Percentiles rank a stretch among this genome's conserved stretches.
phyloP scores from a whole-genome alignment of 2,888 invertebrate species.

The Himalopsyche japonica region DNA sequence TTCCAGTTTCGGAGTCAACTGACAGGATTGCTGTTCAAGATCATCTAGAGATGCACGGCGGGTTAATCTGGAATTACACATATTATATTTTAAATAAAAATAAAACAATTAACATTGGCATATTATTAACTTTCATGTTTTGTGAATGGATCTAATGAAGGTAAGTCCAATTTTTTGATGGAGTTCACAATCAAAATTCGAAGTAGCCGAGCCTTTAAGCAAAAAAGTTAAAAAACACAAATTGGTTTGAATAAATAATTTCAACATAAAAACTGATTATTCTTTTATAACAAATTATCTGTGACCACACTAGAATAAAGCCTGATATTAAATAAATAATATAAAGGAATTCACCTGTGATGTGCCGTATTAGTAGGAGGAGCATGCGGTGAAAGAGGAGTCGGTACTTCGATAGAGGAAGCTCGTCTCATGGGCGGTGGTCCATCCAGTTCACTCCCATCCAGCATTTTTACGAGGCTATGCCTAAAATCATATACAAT shows the following conservation, averaged over 20 bases:
- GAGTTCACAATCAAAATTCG: no score
- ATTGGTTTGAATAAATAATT: no score
- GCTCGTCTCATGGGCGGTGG: slow-evolving; percentile 70
- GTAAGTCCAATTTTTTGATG: no score
- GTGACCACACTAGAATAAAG: no score
- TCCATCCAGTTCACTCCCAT: slow-evolving; percentile 70
- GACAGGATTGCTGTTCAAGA: slow-evolving; percentile 79
- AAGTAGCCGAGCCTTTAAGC: no score
- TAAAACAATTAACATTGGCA: not conserved
- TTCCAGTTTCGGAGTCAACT: slow-evolving; percentile 79
- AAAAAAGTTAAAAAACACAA: no score
- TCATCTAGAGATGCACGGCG: slow-evolving; percentile 79
- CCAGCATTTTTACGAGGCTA: slow-evolving; percentile 78
- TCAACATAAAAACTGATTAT: no score
- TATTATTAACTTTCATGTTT: no score
- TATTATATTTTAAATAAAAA: not conserved
- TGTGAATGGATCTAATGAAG: not conserved
- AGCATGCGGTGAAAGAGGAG: slow-evolving; percentile 44
- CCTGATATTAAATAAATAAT: no score
- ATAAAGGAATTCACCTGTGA: slow-evolving; percentile 29
- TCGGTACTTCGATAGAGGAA: slow-evolving; percentile 47
- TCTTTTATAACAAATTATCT: no score
- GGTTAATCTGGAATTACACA: slow-evolving; percentile 55
- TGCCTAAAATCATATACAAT: slow-evolving; percentile 55
- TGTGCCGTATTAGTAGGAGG: slow-evolving; percentile 10